Evolutionary conservation across 1,140 invertebrate species (phyloP).

Genomic region (Aphelenchoides avenae): DNA sequence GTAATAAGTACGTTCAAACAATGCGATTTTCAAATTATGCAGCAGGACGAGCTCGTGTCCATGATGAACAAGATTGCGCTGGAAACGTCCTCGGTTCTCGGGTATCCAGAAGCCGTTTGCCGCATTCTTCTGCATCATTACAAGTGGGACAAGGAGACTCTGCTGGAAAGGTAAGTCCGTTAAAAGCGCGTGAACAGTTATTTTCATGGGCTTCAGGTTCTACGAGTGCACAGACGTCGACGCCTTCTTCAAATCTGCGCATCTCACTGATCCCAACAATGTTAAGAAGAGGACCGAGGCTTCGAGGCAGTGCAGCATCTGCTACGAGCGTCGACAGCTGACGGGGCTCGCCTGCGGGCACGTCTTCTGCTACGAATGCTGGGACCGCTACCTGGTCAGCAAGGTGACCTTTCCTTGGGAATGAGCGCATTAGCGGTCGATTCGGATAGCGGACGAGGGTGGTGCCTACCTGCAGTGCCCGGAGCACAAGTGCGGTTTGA

Average conservation of each 20-base stretch:
- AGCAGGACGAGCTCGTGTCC: slow-evolving; percentile 19
- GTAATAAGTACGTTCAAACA: not conserved
- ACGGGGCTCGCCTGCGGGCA: slow-evolving; percentile 31
- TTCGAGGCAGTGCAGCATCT: slow-evolving; percentile 25
- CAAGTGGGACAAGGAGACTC: slow-evolving; percentile 26
- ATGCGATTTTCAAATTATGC: slow-evolving; percentile 8
- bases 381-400: slow-evolving; percentile 25
- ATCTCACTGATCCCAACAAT: slow-evolving; percentile 20
- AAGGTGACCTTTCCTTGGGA: slow-evolving; percentile 20
- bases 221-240: slow-evolving; percentile 32
- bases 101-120: slow-evolving; percentile 15
- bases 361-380: slow-evolving; percentile 30
- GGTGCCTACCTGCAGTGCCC: slow-evolving; percentile 32
- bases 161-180: slow-evolving; percentile 24
- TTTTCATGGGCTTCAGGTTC: slow-evolving; percentile 19
- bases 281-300: slow-evolving; percentile 9
- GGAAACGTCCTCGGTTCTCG: slow-evolving; percentile 18
- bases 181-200: too few relatives aligned
- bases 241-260: slow-evolving; percentile 16
- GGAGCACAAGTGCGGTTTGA: slow-evolving; percentile 30
- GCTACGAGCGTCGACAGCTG: slow-evolving; percentile 25
- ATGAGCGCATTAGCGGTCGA: not conserved
- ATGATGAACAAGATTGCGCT: slow-evolving; percentile 18
- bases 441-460: slow-evolving; percentile 35
- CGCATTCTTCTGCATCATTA: slow-evolving; percentile 24